Base-by-base conservation (phyloP, 2,797 vertebrate genomes). In the Melanotaenia parkinsoni region DNA sequence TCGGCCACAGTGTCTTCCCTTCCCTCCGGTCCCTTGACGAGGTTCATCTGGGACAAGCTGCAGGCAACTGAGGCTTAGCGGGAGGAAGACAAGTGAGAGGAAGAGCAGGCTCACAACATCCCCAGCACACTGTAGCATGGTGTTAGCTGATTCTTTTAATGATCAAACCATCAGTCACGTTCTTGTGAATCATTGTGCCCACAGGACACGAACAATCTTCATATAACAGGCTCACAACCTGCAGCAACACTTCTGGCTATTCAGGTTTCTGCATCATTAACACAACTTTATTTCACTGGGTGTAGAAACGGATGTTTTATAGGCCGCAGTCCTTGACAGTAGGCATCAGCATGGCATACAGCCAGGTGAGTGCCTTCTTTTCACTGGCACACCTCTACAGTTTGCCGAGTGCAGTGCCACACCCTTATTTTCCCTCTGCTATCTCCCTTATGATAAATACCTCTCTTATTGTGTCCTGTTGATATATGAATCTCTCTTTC, bases 311-410 rank as follows among this genome's bases (percentile, higher is more conserved):
- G 76, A 72, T 79, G 81, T 84, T 67, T 58, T 69, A 74, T 57
- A 74, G 76, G 78, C 76, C 18, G 8, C 70, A 67, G 66, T 60
- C 72, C 68, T 24, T 50, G 78, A 75, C 70, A 77, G 85, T 47
- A 72, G 74, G 67, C 86, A 86, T 80, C 76, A 82, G 81, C 40
- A 33, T 89, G 91, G 93, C 88, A 59, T 11, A 3, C 62, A 73
- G 92, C 91, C 93, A 94, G 92, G 92, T 93, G 86, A 91, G 85
- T 2, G 74, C 74, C 76, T 87, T 59, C 68, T 79, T 79, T 84
- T 79, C 83, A 71, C 53, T 7, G 77, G 74, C 82, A 85, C 88
- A 91, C 92, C 86, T 88, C 82, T 76, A 86, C 82, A 77, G 81
- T 76, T 80, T 84, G 80, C 79, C 77, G 70, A 59, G 57, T 81